Conservation (phyloP, 2,797 vertebrate species). For the Chaetodon trifasciatus region DNA sequence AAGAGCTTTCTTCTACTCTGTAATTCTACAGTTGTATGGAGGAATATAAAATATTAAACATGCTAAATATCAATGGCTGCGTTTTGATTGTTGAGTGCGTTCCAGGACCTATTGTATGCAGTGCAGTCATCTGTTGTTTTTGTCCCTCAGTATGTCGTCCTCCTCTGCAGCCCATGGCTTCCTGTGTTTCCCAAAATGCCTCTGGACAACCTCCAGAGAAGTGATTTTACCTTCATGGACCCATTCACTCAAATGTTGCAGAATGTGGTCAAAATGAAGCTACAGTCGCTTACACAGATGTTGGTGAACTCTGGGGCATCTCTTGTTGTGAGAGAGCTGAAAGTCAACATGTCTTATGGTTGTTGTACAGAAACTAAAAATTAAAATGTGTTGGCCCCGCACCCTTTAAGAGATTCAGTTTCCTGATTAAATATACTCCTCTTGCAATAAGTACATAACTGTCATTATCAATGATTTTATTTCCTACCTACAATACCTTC, state of each 20-base stretch:
- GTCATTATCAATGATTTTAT: too few relatives aligned
- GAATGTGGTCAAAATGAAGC: neutral
- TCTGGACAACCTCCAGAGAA: constrained; percentile 12
- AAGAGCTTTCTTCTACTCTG: neutral
- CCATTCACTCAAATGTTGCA: neutral
- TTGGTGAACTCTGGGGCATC: too few relatives aligned
- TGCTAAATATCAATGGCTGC: neutral
- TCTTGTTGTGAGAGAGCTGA: neutral
- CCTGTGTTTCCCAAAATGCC: constrained; percentile 35
- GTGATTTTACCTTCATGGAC: neutral
- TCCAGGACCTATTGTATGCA: neutral
- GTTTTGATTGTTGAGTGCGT: neutral
- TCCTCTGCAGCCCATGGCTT: constrained; percentile 31
- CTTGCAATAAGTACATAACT: too few relatives aligned
- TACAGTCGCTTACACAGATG: neutral
- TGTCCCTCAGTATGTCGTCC: neutral
- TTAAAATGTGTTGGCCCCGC: neutral
- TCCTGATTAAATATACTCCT: too few relatives aligned
- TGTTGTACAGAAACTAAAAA: neutral
- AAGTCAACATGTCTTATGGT: too few relatives aligned
- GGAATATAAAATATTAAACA: neutral
- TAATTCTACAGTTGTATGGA: neutral
- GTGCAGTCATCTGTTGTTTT: neutral
- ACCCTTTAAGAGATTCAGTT: neutral
- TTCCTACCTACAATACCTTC: too few relatives aligned